Percentiles rank a stretch among this genome's conserved stretches.
Evolutionary conservation across 1,140 invertebrate genomes (phyloP).

Genomic region (Pseudobourletiella spinata): DNA sequence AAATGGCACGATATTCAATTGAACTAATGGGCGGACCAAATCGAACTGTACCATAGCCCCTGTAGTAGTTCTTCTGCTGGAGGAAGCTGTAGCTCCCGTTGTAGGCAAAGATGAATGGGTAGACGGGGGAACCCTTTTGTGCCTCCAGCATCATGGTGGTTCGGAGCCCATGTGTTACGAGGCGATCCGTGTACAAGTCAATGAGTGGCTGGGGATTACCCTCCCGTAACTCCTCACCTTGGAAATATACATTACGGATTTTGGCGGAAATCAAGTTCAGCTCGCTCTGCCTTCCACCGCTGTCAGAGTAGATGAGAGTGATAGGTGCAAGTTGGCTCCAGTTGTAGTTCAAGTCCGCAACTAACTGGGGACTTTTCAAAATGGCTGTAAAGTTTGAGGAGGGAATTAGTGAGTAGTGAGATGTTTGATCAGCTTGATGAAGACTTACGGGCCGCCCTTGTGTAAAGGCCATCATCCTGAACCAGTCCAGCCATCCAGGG

Average conservation of each 20-base stretch:
- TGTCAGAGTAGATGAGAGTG: not conserved
- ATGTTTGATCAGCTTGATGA: not conserved
- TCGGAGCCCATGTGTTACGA: not conserved
- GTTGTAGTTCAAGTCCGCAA: not conserved
- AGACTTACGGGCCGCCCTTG: conserved; percentile 7
- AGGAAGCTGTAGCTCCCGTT: not conserved
- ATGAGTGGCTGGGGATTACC: not conserved
- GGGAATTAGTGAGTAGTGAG: not conserved
- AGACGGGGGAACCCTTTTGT: not conserved
- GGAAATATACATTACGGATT: not conserved
- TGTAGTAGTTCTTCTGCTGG: no score
- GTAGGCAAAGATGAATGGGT: not conserved
- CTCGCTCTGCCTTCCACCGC: not conserved
- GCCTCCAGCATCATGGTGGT: not conserved
- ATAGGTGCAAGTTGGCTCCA: not conserved
- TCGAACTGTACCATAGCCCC: no score
- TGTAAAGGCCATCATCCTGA: conserved; percentile 6
- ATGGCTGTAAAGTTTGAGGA: not conserved
- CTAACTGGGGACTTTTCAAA: not conserved
- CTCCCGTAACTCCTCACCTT: not conserved
- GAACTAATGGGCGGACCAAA: not conserved
- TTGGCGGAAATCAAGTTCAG: not conserved
- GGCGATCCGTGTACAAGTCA: not conserved
- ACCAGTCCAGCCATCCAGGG: conserved; percentile 9
- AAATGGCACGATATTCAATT: not conserved